Evolutionary conservation across 2,797 vertebrate genomes (phyloP).

Genomic region (Brachymystax lenok): DNA sequence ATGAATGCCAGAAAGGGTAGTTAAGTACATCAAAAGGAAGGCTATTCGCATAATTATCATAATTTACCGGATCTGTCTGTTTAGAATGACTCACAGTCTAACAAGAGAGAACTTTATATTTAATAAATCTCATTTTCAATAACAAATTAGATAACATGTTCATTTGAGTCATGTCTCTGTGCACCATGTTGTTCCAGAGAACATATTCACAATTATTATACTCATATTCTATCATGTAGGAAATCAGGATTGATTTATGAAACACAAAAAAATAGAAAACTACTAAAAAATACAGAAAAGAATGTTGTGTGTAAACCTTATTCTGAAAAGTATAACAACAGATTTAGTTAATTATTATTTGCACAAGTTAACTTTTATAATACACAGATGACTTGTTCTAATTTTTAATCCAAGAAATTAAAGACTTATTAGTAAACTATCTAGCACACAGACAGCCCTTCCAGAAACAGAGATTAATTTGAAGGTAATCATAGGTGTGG

Average conservation of each 20-base stretch:
- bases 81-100: slow-evolving; percentile 32
- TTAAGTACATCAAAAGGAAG: background rate
- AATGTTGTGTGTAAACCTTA: background rate
- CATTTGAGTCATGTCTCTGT: no score
- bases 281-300: slow-evolving; percentile 6
- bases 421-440: slow-evolving; percentile 64
- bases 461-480: slow-evolving; percentile 74
- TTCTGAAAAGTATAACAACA: slow-evolving; percentile 44
- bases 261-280: no score
- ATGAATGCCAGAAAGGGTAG: background rate
- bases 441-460: slow-evolving; percentile 62
- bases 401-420: slow-evolving; percentile 55
- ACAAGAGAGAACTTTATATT: slow-evolving; percentile 28
- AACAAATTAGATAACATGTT: background rate
- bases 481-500: slow-evolving; percentile 74
- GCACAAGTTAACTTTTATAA: slow-evolving; percentile 62
- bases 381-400: slow-evolving; percentile 52
- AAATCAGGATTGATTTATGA: background rate
- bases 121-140: background rate
- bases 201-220: background rate
- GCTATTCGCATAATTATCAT: slow-evolving; percentile 8
- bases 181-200: background rate
- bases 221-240: background rate
- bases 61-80: slow-evolving; percentile 18
- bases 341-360: slow-evolving; percentile 48